Percentiles rank a stretch among this genome's conserved stretches.
These are phyloP conservation scores for Halichondria panicea DNA, from an alignment of 37 sponge, comb jelly and placozoan genomes.

Conservation along the genomic window DNA sequence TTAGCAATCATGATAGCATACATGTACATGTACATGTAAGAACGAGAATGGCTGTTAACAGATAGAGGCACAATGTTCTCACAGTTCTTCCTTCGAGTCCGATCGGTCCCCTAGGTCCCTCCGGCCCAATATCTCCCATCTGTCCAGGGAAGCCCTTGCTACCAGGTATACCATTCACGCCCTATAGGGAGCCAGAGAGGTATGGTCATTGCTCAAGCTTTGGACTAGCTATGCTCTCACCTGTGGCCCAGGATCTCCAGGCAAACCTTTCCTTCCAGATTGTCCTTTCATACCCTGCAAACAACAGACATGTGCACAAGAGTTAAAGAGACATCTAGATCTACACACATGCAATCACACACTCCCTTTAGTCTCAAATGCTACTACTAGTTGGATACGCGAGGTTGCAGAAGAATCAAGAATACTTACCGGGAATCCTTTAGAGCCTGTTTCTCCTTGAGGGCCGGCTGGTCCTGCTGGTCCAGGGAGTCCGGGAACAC, in stretches of 20 bases:
- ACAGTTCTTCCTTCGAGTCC: constrained; percentile 25
- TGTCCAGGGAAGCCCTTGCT: constrained; percentile 39
- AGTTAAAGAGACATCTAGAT: background rate
- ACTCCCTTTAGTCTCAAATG: too few relatives aligned
- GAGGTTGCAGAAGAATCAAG: too few relatives aligned
- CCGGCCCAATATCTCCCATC: constrained; percentile 9
- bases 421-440: constrained; percentile 33
- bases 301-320: background rate
- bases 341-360: background rate
- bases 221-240: background rate
- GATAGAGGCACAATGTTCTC: constrained; percentile 1
- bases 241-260: background rate
- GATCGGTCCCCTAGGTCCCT: constrained; percentile 23
- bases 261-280: background rate
- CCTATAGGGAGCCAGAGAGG: background rate
- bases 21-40: background rate
- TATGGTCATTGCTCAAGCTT: background rate
- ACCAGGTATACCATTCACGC: constrained; percentile 3
- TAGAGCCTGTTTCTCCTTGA: constrained; percentile 43
- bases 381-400: too few relatives aligned
- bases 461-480: constrained; percentile 5
- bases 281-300: background rate
- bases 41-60: background rate
- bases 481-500: constrained; percentile 15
- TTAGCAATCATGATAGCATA: background rate